Evolutionary conservation across 2,797 vertebrate species (phyloP).

Genomic region (Apogon hyalosoma): DNA sequence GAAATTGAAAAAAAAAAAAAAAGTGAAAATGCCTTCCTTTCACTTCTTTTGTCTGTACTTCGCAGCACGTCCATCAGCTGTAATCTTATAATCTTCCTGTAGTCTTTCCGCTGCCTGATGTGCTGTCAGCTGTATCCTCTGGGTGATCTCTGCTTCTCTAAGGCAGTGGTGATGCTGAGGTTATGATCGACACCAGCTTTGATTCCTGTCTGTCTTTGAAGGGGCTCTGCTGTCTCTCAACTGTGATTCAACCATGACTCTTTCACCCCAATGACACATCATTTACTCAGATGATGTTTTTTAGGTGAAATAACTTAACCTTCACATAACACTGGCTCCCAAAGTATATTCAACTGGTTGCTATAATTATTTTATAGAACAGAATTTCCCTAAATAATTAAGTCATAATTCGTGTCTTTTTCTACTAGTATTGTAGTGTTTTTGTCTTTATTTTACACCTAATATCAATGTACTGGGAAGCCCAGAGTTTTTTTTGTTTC

Average conservation of each 20-base stretch:
- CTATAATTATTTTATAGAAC: constrained; percentile 25
- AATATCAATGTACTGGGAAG: constrained; percentile 33
- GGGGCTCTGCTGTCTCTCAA: constrained; percentile 46
- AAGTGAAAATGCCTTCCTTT: constrained; percentile 26
- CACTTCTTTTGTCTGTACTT: constrained; percentile 38
- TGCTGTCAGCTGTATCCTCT: constrained; percentile 55
- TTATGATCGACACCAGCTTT: constrained; percentile 44
- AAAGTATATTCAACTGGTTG: background rate
- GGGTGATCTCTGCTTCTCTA: constrained; percentile 41
- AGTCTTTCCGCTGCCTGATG: constrained; percentile 34
- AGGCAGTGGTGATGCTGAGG: constrained; percentile 28
- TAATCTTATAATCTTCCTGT: constrained; percentile 60
- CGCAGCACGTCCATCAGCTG: constrained; percentile 34
- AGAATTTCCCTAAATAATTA: constrained; percentile 7
- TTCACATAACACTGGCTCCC: constrained; percentile 1
- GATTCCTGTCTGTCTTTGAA: constrained; percentile 45
- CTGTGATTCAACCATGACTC: constrained; percentile 35
- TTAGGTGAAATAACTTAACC: constrained; percentile 22
- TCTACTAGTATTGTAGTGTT: constrained; percentile 18
- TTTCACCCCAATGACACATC: constrained; percentile 27
- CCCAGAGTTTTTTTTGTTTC: constrained; percentile 28
- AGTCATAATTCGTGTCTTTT: constrained; percentile 33
- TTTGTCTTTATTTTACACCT: constrained; percentile 28
- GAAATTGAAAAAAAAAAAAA: constrained; percentile 37
- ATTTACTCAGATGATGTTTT: constrained; percentile 9